Base-by-base conservation (phyloP, 2,113 vertebrate genomes). In the Phaethornis superciliosus region DNA sequence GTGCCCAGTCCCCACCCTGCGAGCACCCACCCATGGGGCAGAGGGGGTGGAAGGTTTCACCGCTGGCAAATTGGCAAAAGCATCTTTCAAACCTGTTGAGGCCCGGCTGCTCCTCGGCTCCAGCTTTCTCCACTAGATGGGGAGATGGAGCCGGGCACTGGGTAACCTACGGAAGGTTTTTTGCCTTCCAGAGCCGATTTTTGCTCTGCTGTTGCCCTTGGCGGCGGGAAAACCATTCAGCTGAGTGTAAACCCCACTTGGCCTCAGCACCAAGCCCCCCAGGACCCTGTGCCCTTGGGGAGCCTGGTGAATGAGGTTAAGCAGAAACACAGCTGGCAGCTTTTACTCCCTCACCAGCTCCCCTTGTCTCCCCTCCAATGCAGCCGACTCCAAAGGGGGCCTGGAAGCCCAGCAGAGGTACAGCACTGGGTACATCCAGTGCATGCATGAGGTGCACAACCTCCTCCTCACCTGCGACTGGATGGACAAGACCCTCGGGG, bases 381-480 rank as follows among this genome's bases (percentile, higher is more conserved):
- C 84, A 96, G 72, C 98, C 28, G 98, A 99, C 58, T 96, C 97
- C 47, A 96, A 97, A 24, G 74, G 97, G 83, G 97, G 98, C 11
- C 90, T 98, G 70, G 98, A 99, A 85, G 98, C 98, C 24, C 98
- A 99, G 96, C 98, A 99, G 97, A 97, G 98, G 24, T 99, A 98
- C 97, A 99, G 98, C 97, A 98, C 98, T 0, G 98, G 98, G 14
- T 99, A 99, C 95, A 99, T 99, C 76, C 98, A 99, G 97, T 99
- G 98, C 94, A 98, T 99, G 98, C 98, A 99, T 9, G 98, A 99
- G 95, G 98, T 99, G 70, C 98, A 99, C 97, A 99, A 98, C 95
- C 98, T 99, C 94, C 98, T 99, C 59, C 97, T 99, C 78, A 98
- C 98, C 60, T 99, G 98, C 7, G 98, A 99, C 49, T 99, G 99